A percentile compares a stretch with the other conserved stretches of the same genome.
Evolutionary conservation across 2,113 vertebrate species (phyloP).

Genomic region (Lucifuga dentata): DNA sequence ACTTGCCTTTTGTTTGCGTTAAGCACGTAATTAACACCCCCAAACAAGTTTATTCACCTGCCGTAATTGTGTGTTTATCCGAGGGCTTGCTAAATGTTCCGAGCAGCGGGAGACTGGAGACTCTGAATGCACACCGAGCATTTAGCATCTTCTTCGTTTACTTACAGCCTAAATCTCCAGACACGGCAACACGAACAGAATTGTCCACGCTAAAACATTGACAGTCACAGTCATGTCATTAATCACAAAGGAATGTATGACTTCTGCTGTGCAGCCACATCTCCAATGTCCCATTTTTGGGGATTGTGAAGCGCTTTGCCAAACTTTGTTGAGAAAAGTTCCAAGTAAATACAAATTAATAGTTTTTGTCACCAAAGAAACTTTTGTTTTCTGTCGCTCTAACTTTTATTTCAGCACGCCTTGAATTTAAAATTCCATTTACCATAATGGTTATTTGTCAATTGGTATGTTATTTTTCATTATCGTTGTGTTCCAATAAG

Average conservation of each 20-base stretch:
- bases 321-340: constrained; percentile 39
- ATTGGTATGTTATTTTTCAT: constrained; percentile 43
- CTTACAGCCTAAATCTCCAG: constrained; percentile 72
- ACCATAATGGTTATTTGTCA: constrained; percentile 31
- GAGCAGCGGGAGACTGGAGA: constrained; percentile 81
- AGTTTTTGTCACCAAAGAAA: neutral
- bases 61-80: constrained; percentile 88
- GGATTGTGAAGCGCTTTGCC: neutral
- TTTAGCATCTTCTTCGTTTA: constrained; percentile 80
- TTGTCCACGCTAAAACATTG: constrained; percentile 5
- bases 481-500: constrained; percentile 68
- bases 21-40: constrained; percentile 88
- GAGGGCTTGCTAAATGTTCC: constrained; percentile 79
- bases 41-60: constrained; percentile 88
- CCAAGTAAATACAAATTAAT: constrained; percentile 20
- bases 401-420: neutral
- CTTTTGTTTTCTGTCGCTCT: neutral
- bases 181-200: constrained; percentile 65
- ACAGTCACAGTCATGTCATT: neutral
- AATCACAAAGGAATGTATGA: neutral
- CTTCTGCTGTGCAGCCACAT: neutral
- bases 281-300: too few species aligned
- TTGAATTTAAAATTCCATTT: neutral
- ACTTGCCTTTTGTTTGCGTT: constrained; percentile 86
- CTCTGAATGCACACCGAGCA: constrained; percentile 77